Conservation (phyloP, 2,888 invertebrate species). For the Thymelicus sylvestris region DNA sequence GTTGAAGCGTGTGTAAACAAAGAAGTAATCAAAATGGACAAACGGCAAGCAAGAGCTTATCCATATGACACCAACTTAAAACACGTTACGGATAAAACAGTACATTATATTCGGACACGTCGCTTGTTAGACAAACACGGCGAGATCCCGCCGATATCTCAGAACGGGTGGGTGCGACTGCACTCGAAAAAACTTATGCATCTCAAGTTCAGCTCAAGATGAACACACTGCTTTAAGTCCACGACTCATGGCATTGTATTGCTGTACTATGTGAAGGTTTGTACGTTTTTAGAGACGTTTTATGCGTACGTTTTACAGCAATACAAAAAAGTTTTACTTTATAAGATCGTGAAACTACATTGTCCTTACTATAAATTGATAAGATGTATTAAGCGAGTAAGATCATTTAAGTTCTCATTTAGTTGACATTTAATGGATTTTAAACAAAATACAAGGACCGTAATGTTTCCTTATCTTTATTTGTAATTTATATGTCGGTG, state of each 20-base stretch:
- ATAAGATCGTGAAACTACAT: too few relatives aligned
- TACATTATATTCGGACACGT: constrained; percentile 81
- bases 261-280: background rate
- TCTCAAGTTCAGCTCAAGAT: constrained; percentile 28
- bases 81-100: constrained; percentile 66
- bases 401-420: too few relatives aligned
- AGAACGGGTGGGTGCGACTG: constrained; percentile 76
- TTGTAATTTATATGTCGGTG: background rate
- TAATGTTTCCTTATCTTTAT: background rate
- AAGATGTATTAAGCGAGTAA: too few relatives aligned
- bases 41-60: constrained; percentile 37
- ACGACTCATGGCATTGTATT: constrained; percentile 10
- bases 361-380: too few relatives aligned
- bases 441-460: too few relatives aligned
- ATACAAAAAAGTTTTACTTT: too few relatives aligned
- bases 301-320: too few relatives aligned
- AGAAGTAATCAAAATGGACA: background rate
- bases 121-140: constrained; percentile 83
- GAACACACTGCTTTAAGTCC: constrained; percentile 23
- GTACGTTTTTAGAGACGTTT: background rate
- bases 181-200: constrained; percentile 46
- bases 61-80: constrained; percentile 54
- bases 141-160: constrained; percentile 75
- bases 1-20: too few relatives aligned
- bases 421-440: too few relatives aligned